Percentiles rank a stretch among this genome's conserved stretches.
Conservation (phyloP, 35 echinoderm and acorn worm genomes). For the Diadema setosum region DNA sequence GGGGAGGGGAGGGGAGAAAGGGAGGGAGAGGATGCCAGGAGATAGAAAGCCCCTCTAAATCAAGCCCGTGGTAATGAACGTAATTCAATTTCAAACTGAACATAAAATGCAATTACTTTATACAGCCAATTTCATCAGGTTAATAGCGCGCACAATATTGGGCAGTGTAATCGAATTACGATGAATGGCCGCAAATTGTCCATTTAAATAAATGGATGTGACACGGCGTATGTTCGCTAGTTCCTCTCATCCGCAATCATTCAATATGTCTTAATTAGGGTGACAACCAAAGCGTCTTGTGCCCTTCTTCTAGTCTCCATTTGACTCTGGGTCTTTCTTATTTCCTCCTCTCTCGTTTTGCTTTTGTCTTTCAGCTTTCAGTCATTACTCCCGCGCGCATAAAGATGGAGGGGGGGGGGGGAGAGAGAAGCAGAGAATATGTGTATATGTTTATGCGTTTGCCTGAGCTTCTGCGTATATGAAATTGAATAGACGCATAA, state of each 20-base stretch:
- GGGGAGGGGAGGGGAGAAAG: not conserved
- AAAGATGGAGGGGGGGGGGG: no score
- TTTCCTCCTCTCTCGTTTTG: no score
- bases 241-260: conserved; percentile 7
- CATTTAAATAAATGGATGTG: conserved; percentile 16
- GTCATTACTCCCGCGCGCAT: no score
- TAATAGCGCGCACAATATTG: conserved; percentile 23
- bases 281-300: not conserved
- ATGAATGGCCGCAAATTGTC: conserved; percentile 23
- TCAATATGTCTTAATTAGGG: conserved; percentile 21
- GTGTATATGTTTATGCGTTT: no score
- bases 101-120: conserved; percentile 32
- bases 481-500: no score
- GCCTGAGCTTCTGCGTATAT: no score
- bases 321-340: no score
- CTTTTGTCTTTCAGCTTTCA: no score
- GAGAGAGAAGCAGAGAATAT: no score
- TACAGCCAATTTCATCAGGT: conserved; percentile 19
- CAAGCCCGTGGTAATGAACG: not conserved
- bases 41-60: not conserved
- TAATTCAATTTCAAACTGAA: conserved; percentile 25
- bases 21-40: not conserved
- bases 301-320: no score
- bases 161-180: not conserved
- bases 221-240: not conserved